Evolutionary conservation across 1,140 invertebrate genomes (phyloP).

Genomic region (Solen grandis): DNA sequence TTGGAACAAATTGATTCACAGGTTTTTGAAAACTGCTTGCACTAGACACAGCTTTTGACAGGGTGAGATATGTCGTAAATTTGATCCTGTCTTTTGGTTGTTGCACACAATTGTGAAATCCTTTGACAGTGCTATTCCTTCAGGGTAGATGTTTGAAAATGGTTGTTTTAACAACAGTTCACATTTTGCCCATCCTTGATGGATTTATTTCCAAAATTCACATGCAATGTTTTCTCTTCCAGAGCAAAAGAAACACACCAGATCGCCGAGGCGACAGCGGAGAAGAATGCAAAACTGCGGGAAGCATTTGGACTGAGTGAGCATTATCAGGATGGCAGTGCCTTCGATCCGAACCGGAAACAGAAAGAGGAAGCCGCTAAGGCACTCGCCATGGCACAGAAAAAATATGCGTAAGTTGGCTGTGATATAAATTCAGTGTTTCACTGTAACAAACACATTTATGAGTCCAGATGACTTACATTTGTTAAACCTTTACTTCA

Average conservation of each 20-base stretch:
- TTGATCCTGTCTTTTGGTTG: too few species aligned
- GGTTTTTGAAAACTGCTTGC: too few species aligned
- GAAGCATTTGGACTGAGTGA: constrained; percentile 97
- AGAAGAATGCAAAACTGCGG: constrained; percentile 95
- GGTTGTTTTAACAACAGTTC: background rate
- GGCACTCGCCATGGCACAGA: constrained; percentile 80
- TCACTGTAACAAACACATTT: too few species aligned
- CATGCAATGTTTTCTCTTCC: constrained; percentile 74
- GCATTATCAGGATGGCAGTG: constrained; percentile 95
- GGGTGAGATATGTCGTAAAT: too few species aligned
- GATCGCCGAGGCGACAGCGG: constrained; percentile 96
- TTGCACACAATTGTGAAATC: too few species aligned
- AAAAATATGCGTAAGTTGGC: constrained; percentile 75
- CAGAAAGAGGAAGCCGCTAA: constrained; percentile 87
- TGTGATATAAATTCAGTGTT: background rate
- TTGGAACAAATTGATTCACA: too few species aligned
- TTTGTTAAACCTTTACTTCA: too few species aligned
- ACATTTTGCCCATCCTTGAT: background rate
- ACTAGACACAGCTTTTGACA: too few species aligned
- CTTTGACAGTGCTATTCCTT: too few species aligned
- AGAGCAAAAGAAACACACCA: constrained; percentile 97
- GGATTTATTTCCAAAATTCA: background rate
- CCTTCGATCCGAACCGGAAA: constrained; percentile 92
- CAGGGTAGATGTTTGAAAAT: too few species aligned
- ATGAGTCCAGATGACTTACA: too few species aligned